Percentiles rank a stretch among this genome's conserved stretches.
Evolutionary conservation across 1,140 invertebrate species (phyloP).

Genomic region (Megalonaias nervosa): DNA sequence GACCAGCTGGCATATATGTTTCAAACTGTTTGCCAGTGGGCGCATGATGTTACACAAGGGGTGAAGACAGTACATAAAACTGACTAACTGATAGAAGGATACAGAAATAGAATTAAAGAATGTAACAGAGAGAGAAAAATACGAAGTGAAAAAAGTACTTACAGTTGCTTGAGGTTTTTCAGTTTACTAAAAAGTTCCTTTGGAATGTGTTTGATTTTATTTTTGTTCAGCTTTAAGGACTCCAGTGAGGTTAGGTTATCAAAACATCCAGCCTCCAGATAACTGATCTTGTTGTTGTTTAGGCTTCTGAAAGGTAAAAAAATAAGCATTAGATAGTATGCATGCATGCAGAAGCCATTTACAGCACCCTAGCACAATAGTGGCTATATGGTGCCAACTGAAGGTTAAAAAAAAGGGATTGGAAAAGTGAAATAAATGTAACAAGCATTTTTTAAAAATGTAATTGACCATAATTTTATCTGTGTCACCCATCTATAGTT

Average conservation of each 20-base stretch:
- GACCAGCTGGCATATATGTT: no score
- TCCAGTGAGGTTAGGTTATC: slow-evolving; percentile 80
- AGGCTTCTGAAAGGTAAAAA: slow-evolving; percentile 74
- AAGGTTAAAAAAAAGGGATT: no score
- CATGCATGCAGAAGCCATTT: no score
- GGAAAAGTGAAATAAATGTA: no score
- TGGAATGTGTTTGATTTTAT: slow-evolving; percentile 80
- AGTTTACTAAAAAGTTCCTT: slow-evolving; percentile 83
- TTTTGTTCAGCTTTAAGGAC: slow-evolving; percentile 86
- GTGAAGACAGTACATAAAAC: no score
- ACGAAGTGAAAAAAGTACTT: slow-evolving; percentile 66
- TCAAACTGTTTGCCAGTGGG: no score
- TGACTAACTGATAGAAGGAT: neutral
- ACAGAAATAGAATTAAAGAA: neutral
- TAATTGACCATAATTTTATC: no score
- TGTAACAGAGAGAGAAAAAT: neutral
- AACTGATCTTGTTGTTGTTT: slow-evolving; percentile 82
- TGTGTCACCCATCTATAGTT: no score
- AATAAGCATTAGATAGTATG: neutral
- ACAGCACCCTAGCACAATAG: no score
- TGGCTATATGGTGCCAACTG: no score
- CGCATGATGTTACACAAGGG: no score
- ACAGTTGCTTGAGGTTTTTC: slow-evolving; percentile 80
- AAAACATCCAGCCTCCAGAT: slow-evolving; percentile 80
- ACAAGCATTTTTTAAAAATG: no score